Base-by-base conservation (phyloP, 2,888 invertebrate genomes). In the Tipula helvola region DNA sequence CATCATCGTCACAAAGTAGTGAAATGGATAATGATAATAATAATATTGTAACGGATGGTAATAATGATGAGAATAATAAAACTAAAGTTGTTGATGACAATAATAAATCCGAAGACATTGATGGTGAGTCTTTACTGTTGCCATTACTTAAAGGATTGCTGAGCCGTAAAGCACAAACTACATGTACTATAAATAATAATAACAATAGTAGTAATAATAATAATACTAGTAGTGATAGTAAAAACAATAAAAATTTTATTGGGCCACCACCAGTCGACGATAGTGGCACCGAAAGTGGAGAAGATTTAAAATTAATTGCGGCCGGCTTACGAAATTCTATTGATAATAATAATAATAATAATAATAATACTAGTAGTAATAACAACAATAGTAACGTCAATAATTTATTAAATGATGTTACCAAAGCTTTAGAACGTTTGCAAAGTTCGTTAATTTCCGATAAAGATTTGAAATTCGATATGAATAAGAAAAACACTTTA, bases 71-170 rank as follows among this genome's bases (percentile, higher is more conserved):
- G 5, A 18, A 84, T 84, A 84, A 39, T 84, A 84, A 84, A 39
- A 36, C 1, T 28, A 84, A 84, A 83, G 85, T 44, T 28, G 86
- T 18, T 86, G 87, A 39, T 39, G 84, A 39, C 36, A n/a, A 36
- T 18, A 71, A 18, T 12, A 83, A 83, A 36, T 13, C 85, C 18
- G 89, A 89, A 87, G 89, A 87, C 83, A 89, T 88, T 86, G 89
- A 95, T 93, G 95, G 96, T 95, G 96, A 96, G 95, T 95, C 94
- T 89, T 94, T 94, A 90, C 93, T 95, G 89, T 93, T 95, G 89
- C 94, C 94, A 90, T 93, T 94, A 90, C 93, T 94, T 91, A 94
- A 94, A 92, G 94, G 94, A 87, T 92, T 94, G 90, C 92, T 95
- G 90, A 93, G 93, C 87, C 89, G 89, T 87, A 90, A 90, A 88